Percentiles rank a stretch among this genome's conserved stretches.
Conservation (phyloP, 2,113 vertebrate species). For the Peromyscus californicus region DNA sequence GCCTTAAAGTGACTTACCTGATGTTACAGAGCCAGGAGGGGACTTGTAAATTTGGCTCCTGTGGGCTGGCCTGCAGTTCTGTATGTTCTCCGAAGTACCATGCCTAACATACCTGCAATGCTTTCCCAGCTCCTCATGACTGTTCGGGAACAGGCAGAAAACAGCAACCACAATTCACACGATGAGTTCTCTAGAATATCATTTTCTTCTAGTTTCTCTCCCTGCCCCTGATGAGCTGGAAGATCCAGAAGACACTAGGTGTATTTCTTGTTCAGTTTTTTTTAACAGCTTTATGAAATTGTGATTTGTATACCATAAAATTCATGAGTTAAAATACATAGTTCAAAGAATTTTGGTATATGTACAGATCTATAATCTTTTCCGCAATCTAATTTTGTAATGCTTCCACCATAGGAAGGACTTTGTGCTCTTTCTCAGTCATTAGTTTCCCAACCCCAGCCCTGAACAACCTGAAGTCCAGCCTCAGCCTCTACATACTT, state of each 20-base stretch:
- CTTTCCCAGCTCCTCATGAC: background rate
- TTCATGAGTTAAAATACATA: background rate
- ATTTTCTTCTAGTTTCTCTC: background rate
- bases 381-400: background rate
- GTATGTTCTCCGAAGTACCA: background rate
- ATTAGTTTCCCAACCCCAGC: background rate
- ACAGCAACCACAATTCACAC: background rate
- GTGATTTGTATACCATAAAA: slow-evolving; percentile 29
- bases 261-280: background rate
- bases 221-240: background rate
- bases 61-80: background rate
- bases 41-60: background rate
- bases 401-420: background rate
- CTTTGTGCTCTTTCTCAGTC: background rate
- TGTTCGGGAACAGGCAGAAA: background rate
- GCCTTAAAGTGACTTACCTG: background rate
- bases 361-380: background rate
- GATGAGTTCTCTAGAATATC: too few species aligned
- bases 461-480: background rate
- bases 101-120: background rate
- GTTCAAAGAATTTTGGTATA: background rate
- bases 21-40: background rate
- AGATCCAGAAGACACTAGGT: background rate
- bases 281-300: background rate
- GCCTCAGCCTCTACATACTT: background rate